Evolutionary conservation across 2,113 vertebrate genomes (phyloP).

Genomic region (Puntigrus tetrazona): DNA sequence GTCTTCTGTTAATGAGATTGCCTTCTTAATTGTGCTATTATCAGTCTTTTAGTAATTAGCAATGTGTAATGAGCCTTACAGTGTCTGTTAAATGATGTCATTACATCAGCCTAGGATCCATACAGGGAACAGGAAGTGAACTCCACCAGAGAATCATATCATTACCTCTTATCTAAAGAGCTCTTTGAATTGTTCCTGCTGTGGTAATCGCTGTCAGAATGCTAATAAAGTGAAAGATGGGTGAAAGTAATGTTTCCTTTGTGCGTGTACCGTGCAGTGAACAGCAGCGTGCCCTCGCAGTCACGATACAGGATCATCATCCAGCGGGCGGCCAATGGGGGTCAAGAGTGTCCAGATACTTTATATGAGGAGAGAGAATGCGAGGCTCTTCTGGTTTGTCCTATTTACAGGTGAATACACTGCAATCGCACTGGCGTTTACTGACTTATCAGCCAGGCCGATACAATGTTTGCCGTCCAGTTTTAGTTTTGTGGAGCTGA

Average conservation of each 20-base stretch:
- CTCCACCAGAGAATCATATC: constrained; percentile 13
- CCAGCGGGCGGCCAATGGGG: constrained; percentile 83
- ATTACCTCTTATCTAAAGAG: constrained; percentile 34
- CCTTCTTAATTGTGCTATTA: constrained; percentile 77
- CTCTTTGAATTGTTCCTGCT: constrained; percentile 16
- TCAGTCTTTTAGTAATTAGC: constrained; percentile 75
- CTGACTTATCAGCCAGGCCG: neutral
- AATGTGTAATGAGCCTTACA: constrained; percentile 66
- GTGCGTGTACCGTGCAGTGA: constrained; percentile 77
- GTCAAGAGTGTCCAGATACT: constrained; percentile 91
- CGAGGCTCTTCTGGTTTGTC: constrained; percentile 83
- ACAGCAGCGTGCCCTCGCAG: constrained; percentile 79
- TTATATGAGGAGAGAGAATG: constrained; percentile 95
- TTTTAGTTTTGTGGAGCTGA: neutral
- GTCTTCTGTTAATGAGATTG: constrained; percentile 71
- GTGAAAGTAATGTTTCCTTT: constrained; percentile 41
- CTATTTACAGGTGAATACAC: constrained; percentile 79
- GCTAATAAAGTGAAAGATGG: neutral
- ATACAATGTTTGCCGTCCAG: no score
- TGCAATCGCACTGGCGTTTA: neutral
- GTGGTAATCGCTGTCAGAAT: constrained; percentile 28
- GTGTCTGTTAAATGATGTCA: constrained; percentile 67
- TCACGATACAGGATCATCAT: constrained; percentile 87
- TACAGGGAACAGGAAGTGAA: constrained; percentile 54
- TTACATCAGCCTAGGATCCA: constrained; percentile 51